phyloP scores from a whole-genome alignment of 1,140 invertebrate species.

The Orius laevigatus region DNA sequence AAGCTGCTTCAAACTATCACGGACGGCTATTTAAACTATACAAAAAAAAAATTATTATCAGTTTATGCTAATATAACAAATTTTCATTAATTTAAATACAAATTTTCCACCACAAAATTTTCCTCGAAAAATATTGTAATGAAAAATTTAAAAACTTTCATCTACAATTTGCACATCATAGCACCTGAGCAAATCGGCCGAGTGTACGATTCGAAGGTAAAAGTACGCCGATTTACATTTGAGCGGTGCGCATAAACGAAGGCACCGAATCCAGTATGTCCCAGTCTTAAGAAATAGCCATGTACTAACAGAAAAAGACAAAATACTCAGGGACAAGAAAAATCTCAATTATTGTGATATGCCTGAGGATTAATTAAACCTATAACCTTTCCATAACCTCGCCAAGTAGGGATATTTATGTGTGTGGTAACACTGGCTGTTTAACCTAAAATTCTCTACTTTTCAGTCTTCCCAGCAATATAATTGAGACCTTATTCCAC shows the following conservation, averaged over 20 bases:
- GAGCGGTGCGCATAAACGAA: conserved; percentile 11
- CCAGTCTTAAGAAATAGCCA: conserved; percentile 8
- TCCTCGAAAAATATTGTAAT: background rate
- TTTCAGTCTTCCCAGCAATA: too few species aligned
- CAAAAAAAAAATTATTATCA: background rate
- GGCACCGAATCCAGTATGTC: conserved; percentile 10
- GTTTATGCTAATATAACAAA: conserved; percentile 4
- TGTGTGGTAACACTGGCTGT: too few species aligned
- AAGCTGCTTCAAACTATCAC: conserved; percentile 5
- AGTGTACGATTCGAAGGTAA: too few species aligned
- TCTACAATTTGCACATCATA: conserved; percentile 13
- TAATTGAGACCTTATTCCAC: too few species aligned
- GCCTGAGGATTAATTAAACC: too few species aligned
- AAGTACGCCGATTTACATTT: conserved; percentile 3
- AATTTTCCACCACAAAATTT: background rate
- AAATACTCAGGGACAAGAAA: background rate
- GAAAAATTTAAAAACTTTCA: background rate
- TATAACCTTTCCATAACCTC: too few species aligned
- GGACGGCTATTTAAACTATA: conserved; percentile 3
- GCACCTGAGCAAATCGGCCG: conserved; percentile 16
- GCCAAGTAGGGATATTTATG: too few species aligned
- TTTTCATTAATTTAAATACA: conserved; percentile 4
- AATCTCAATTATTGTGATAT: background rate
- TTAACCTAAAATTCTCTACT: too few species aligned
- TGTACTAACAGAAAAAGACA: too few species aligned